Conservation (phyloP, 64 coral and sea anemone species). For the Pocillopora verrucosa region DNA sequence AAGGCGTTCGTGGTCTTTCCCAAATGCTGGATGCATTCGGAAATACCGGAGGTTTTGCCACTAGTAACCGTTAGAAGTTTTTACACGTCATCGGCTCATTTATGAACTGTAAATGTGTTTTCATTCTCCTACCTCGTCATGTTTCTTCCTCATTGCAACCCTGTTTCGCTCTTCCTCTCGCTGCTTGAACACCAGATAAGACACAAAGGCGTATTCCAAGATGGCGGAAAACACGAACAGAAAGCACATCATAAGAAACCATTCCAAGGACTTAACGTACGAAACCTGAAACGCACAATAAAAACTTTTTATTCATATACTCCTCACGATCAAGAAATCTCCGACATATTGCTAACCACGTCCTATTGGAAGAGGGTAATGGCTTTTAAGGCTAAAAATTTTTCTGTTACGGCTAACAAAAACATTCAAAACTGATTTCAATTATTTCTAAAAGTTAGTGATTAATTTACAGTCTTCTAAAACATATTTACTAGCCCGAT, state of each 20-base stretch:
- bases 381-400: too few relatives aligned
- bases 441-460: too few relatives aligned
- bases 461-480: too few relatives aligned
- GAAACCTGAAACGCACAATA: constrained; percentile 45
- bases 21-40: not conserved
- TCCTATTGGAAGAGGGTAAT: too few relatives aligned
- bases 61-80: too few relatives aligned
- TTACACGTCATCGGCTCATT: not conserved
- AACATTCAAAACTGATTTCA: too few relatives aligned
- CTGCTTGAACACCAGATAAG: constrained; percentile 87
- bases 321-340: not conserved
- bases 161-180: constrained; percentile 62
- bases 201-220: constrained; percentile 83
- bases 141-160: constrained; percentile 37
- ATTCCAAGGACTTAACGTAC: constrained; percentile 86
- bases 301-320: not conserved
- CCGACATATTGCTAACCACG: too few relatives aligned
- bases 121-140: not conserved
- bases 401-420: too few relatives aligned
- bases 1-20: not conserved
- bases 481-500: too few relatives aligned
- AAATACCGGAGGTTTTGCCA: too few relatives aligned
- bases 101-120: not conserved
- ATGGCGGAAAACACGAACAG: constrained; percentile 90
- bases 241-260: constrained; percentile 91